Evolutionary conservation across 2,113 vertebrate species (phyloP).

Genomic region (Scophthalmus maximus): DNA sequence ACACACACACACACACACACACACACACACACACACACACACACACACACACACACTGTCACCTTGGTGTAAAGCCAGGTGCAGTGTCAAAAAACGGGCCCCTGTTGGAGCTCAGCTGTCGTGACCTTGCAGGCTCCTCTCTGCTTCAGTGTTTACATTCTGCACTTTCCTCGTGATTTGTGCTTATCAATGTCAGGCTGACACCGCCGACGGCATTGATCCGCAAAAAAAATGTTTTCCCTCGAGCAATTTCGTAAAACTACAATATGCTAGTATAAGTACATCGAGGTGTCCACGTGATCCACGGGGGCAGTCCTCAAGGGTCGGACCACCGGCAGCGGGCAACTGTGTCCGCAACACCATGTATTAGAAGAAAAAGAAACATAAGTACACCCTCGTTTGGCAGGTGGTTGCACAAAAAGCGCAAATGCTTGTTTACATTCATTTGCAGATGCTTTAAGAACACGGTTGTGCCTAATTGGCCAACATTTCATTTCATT

Average conservation of each 20-base stretch:
- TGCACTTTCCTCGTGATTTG: not conserved
- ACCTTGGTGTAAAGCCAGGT: conserved; percentile 3
- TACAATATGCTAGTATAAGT: too few relatives aligned
- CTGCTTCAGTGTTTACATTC: conserved; percentile 15
- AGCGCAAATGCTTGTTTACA: not conserved
- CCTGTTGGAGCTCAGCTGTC: conserved; percentile 1
- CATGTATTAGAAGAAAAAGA: too few relatives aligned
- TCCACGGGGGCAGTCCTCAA: too few relatives aligned
- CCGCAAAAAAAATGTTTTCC: too few relatives aligned
- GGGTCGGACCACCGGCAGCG: too few relatives aligned
- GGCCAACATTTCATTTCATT: not conserved
- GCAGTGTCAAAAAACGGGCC: not conserved
- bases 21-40: not conserved
- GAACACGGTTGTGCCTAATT: not conserved
- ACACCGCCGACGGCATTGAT: not conserved
- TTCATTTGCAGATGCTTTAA: not conserved
- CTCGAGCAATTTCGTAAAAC: too few relatives aligned
- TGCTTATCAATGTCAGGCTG: not conserved
- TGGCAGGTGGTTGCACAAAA: not conserved
- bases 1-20: too few relatives aligned
- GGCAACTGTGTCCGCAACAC: too few relatives aligned
- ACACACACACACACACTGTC: conserved; percentile 2
- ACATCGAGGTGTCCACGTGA: too few relatives aligned
- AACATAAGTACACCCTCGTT: too few relatives aligned
- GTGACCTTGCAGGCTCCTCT: conserved; percentile 27